Conservation (phyloP, 2,888 invertebrate genomes). For the Galeopsomyia nigrocyanea region DNA sequence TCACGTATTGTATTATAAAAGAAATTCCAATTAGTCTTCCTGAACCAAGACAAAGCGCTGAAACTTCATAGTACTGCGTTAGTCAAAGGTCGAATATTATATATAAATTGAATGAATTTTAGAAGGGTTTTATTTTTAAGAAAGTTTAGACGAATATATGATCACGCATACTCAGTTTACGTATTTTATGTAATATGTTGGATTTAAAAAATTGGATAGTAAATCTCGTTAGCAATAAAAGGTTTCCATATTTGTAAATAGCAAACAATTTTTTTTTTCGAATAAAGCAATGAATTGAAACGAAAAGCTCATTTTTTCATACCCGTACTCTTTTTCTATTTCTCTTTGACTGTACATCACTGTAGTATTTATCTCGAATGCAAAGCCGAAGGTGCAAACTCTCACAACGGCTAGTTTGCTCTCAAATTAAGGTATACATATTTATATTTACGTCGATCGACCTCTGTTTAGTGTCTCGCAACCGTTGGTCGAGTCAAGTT, state of each 20-base stretch:
- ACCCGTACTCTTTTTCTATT: too few species aligned
- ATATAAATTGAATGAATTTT: slow-evolving; percentile 21
- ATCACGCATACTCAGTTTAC: slow-evolving; percentile 31
- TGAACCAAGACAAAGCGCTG: slow-evolving; percentile 27
- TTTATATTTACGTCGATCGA: too few species aligned
- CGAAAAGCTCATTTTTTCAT: too few species aligned
- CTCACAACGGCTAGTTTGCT: too few species aligned
- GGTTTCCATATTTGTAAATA: slow-evolving; percentile 46
- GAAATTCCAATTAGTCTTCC: slow-evolving; percentile 41
- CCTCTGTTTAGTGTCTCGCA: too few species aligned
- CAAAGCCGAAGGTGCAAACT: too few species aligned
- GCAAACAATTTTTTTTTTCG: slow-evolving; percentile 22
- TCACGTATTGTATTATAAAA: slow-evolving; percentile 29
- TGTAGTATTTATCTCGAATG: too few species aligned
- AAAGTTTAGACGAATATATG: slow-evolving; percentile 22
- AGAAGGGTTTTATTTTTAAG: slow-evolving; percentile 30
- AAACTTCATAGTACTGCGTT: slow-evolving; percentile 17
- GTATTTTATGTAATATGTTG: slow-evolving; percentile 30
- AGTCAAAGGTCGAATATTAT: slow-evolving; percentile 18
- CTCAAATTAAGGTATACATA: too few species aligned
- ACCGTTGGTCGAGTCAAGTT: too few species aligned
- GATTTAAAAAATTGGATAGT: slow-evolving; percentile 36
- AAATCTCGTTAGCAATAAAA: slow-evolving; percentile 28
- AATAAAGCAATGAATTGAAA: slow-evolving; percentile 40
- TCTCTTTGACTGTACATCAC: too few species aligned